Evolutionary conservation across 30 jellyfish, hydroid and myxozoan species (phyloP).

Genomic region (Phacellophora camtschatica): DNA sequence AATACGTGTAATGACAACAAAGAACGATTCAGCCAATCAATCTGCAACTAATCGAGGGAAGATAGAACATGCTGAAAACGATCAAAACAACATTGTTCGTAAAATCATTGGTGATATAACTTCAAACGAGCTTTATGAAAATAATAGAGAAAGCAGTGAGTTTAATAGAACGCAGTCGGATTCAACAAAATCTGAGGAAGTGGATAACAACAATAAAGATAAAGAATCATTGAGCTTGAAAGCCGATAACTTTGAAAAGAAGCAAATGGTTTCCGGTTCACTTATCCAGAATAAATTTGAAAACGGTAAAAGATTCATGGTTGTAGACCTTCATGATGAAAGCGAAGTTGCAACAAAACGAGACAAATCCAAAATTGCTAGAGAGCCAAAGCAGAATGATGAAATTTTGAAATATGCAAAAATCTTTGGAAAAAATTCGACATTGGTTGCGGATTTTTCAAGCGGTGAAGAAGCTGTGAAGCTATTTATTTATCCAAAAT

Average conservation of each 20-base stretch:
- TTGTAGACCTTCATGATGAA: constrained; percentile 32
- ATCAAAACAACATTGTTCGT: neutral
- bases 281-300: neutral
- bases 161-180: too few relatives aligned
- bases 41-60: neutral
- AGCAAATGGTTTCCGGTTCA: neutral
- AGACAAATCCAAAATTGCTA: constrained; percentile 32
- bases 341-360: neutral
- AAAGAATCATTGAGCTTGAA: neutral
- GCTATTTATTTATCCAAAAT: constrained; percentile 44
- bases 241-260: too few relatives aligned
- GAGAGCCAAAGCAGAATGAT: neutral
- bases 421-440: constrained; percentile 43
- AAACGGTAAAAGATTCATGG: neutral
- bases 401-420: constrained; percentile 37
- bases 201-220: neutral
- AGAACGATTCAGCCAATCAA: neutral
- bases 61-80: neutral
- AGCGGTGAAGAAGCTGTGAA: constrained; percentile 70
- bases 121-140: neutral
- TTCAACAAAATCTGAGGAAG: too few relatives aligned
- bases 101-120: neutral
- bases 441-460: constrained; percentile 81
- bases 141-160: neutral
- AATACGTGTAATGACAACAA: neutral